Evolutionary conservation across 2,888 invertebrate genomes (phyloP).

Genomic region (Drosophila basisetae): DNA sequence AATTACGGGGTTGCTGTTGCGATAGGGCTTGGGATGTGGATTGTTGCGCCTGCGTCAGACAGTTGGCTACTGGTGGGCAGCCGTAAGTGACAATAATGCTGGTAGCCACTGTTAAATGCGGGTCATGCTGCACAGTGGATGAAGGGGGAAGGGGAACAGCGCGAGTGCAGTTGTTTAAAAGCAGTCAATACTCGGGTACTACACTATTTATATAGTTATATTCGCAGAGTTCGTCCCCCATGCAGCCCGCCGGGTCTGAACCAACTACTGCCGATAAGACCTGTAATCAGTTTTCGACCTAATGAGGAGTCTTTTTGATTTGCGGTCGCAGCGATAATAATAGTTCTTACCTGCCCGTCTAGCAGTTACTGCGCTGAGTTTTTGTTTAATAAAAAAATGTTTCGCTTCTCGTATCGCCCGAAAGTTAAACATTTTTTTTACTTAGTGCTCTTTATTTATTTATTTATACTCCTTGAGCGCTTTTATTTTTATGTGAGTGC

Average conservation of each 20-base stretch:
- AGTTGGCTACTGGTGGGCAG: constrained; percentile 64
- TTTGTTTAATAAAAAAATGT: constrained; percentile 15
- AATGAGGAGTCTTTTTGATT: constrained; percentile 21
- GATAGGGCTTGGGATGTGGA: neutral
- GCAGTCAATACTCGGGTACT: constrained; percentile 11
- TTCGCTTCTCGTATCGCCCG: constrained; percentile 30
- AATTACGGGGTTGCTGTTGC: constrained; percentile 21
- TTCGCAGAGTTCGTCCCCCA: neutral
- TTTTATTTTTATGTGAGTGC: constrained; percentile 44
- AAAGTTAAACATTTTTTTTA: constrained; percentile 16
- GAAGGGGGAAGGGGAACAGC: neutral
- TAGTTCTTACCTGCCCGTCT: constrained; percentile 31
- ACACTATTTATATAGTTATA: neutral
- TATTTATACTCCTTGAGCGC: constrained; percentile 35
- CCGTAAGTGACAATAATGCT: constrained; percentile 52
- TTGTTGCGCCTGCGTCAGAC: constrained; percentile 35
- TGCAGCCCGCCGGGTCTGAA: neutral
- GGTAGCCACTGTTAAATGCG: constrained; percentile 60
- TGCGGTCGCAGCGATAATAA: neutral
- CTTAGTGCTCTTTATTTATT: constrained; percentile 39
- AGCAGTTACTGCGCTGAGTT: neutral
- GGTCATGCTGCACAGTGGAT: constrained; percentile 14
- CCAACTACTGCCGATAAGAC: constrained; percentile 28
- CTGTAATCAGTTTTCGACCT: constrained; percentile 23
- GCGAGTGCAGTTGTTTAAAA: constrained; percentile 32